Conservation (phyloP, 2,888 invertebrate species). For the Aproaerema taeniolella region DNA sequence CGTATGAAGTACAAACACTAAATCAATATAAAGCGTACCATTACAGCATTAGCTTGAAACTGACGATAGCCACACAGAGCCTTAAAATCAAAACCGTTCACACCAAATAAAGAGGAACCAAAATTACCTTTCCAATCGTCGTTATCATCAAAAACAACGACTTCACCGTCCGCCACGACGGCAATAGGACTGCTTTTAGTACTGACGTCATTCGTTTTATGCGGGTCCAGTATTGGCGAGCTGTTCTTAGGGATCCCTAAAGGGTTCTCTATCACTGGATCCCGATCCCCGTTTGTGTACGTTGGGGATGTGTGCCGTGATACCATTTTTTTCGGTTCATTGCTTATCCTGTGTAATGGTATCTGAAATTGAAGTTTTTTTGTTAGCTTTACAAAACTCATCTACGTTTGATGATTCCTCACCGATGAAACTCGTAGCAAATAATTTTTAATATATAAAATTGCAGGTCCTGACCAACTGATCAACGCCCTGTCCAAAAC, state of each 20-base stretch:
- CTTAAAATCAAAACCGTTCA: no score
- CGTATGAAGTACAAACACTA: no score
- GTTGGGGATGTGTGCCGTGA: slow-evolving; percentile 68
- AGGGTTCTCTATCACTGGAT: slow-evolving; percentile 41
- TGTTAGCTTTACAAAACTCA: no score
- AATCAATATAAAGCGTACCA: no score
- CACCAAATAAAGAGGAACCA: no score
- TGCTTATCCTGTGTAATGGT: slow-evolving; percentile 64
- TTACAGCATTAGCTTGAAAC: no score
- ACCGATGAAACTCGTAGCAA: no score
- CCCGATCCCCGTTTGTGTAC: slow-evolving; percentile 65
- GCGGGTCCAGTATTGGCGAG: slow-evolving; percentile 66
- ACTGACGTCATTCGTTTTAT: slow-evolving; percentile 61
- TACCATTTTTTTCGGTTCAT: slow-evolving; percentile 69
- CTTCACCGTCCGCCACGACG: slow-evolving; percentile 85
- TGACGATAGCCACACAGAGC: no score
- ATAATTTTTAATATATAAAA: no score
- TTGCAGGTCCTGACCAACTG: no score
- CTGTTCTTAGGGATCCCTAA: slow-evolving; percentile 71
- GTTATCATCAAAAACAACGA: slow-evolving; percentile 91
- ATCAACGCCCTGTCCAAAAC: no score
- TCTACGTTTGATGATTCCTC: no score
- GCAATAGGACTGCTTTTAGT: slow-evolving; percentile 76
- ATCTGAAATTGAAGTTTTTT: slow-evolving; percentile 51
- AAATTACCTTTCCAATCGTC: slow-evolving; percentile 86